Evolutionary conservation across 1,140 invertebrate genomes (phyloP).

Genomic region (Muscidifurax raptorellus): DNA sequence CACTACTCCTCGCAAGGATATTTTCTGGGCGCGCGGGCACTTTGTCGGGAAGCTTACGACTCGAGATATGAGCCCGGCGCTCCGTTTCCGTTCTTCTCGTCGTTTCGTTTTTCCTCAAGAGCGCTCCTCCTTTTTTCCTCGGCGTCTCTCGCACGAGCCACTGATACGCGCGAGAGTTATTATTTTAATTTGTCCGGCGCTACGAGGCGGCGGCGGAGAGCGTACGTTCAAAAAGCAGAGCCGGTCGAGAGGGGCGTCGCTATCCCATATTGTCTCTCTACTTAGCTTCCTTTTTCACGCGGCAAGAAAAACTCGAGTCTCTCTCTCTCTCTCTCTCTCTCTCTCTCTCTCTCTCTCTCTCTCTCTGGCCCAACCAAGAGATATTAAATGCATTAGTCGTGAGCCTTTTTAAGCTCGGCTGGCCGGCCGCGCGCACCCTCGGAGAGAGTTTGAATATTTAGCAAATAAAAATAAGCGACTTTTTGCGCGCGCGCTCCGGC

Average conservation of each 20-base stretch:
- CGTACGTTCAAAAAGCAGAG: conserved; percentile 39
- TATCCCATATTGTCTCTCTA: conserved; percentile 46
- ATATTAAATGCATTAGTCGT: conserved; percentile 50
- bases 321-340: background rate
- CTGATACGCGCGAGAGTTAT: conserved; percentile 54
- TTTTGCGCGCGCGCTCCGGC: background rate
- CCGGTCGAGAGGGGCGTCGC: background rate
- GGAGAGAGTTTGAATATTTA: conserved; percentile 42
- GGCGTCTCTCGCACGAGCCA: conserved; percentile 24
- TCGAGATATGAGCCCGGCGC: conserved; percentile 51
- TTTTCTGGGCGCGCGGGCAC: conserved; percentile 57
- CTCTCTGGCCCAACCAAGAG: background rate
- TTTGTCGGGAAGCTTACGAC: conserved; percentile 45
- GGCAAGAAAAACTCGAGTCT: conserved; percentile 44
- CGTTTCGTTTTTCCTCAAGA: conserved; percentile 50
- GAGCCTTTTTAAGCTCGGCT: conserved; percentile 26
- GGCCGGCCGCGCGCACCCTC: background rate
- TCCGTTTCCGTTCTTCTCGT: conserved; percentile 57
- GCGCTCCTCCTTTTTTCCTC: conserved; percentile 9
- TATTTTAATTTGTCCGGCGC: conserved; percentile 55
- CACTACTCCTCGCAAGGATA: conserved; percentile 57
- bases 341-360: background rate
- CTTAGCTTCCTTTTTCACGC: conserved; percentile 39
- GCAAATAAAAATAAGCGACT: conserved; percentile 43
- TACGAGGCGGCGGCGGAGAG: conserved; percentile 37